These are phyloP conservation scores for Dendroctonus valens DNA, from an alignment of 1,140 invertebrate genomes.

Conservation along the genomic window DNA sequence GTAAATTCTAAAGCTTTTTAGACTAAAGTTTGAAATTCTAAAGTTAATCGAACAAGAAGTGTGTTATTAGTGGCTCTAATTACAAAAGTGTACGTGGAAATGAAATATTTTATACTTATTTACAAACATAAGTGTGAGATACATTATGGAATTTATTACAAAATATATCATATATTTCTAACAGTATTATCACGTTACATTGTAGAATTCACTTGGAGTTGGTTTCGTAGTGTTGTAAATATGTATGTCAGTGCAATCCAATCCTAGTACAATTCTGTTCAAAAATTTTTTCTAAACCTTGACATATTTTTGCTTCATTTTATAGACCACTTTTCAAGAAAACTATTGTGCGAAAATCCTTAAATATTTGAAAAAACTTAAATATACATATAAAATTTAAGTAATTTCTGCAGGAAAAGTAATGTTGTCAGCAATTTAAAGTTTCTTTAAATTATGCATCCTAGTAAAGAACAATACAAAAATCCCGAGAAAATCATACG, in stretches of 20 bases:
- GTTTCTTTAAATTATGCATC: no score
- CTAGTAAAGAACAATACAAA: no score
- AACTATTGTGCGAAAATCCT: not conserved
- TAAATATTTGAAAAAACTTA: not conserved
- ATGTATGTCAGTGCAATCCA: not conserved
- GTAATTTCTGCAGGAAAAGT: no score
- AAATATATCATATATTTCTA: conserved; percentile 15
- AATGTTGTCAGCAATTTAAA: no score
- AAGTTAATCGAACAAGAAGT: no score
- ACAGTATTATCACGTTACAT: conserved; percentile 19
- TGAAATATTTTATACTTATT: not conserved
- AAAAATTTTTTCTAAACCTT: not conserved
- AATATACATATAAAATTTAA: not conserved
- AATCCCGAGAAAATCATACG: no score
- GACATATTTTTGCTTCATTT: not conserved
- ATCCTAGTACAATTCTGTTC: not conserved
- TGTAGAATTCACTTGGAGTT: not conserved
- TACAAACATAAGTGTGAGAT: conserved; percentile 7
- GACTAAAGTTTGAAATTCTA: no score
- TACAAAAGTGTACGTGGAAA: no score
- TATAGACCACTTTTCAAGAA: not conserved
- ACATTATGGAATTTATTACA: conserved; percentile 15
- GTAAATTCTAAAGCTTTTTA: no score
- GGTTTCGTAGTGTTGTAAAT: not conserved
- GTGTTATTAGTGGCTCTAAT: no score